A percentile compares a stretch with the other conserved stretches of the same genome.
These are phyloP conservation scores for Pelobates cultripes DNA, from an alignment of 2,797 vertebrate genomes.

Conservation along the genomic window DNA sequence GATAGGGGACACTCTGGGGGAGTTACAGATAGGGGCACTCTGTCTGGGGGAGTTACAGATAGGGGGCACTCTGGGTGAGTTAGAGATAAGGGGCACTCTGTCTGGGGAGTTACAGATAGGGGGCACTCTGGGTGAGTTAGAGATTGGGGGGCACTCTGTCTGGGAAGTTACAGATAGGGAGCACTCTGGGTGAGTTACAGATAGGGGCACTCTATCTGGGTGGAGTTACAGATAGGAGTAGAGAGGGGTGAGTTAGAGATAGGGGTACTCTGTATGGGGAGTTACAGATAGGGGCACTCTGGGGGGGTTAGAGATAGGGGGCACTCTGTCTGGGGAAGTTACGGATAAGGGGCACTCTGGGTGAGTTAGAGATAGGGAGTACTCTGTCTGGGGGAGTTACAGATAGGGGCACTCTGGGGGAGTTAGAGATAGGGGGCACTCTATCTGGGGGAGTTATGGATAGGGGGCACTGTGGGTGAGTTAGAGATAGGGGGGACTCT, in stretches of 20 bases:
- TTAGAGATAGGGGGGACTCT: not conserved
- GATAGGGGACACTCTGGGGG: too few relatives aligned
- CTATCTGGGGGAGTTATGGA: not conserved
- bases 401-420: not conserved
- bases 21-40: not conserved
- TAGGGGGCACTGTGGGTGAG: too few relatives aligned
- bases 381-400: not conserved
- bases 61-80: not conserved
- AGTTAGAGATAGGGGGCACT: not conserved
- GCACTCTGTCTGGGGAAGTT: not conserved
- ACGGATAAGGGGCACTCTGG: too few relatives aligned
- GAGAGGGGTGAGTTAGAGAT: too few relatives aligned
- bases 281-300: not conserved
- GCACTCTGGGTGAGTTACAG: not conserved
- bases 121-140: not conserved
- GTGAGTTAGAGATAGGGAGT: too few relatives aligned
- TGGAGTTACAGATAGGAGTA: not conserved
- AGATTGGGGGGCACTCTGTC: not conserved
- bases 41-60: not conserved
- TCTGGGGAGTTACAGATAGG: not conserved
- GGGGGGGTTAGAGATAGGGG: not conserved
- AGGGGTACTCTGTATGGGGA: not conserved
- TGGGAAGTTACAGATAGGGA: not conserved
- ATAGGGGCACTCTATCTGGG: not conserved
- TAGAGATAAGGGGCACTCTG: too few relatives aligned